phyloP scores from a whole-genome alignment of 2,113 vertebrate genomes.

The Albula glossodonta region DNA sequence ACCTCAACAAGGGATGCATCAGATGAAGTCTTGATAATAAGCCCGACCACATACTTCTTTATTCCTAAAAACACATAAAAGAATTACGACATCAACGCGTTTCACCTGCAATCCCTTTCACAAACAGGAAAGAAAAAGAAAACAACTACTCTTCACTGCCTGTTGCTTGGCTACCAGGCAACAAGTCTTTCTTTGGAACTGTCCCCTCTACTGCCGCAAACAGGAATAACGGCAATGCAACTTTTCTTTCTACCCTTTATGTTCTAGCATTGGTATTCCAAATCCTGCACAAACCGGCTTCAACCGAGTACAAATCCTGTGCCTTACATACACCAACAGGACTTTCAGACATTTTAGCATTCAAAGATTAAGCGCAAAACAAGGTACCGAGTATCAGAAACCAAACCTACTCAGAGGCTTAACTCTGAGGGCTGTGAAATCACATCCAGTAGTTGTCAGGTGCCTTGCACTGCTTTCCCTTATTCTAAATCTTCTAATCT shows the following conservation, averaged over 20 bases:
- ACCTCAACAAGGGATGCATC: constrained; percentile 95
- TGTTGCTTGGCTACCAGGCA: background rate
- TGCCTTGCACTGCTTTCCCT: constrained; percentile 62
- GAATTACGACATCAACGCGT: background rate
- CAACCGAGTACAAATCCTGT: background rate
- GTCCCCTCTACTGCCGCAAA: background rate
- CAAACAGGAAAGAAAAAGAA: background rate
- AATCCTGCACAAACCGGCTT: background rate
- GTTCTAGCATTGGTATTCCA: background rate
- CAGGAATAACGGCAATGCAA: background rate
- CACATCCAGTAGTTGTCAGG: constrained; percentile 59
- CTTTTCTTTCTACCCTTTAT: background rate
- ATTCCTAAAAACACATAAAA: constrained; percentile 79
- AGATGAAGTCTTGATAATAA: constrained; percentile 99
- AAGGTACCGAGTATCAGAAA: background rate
- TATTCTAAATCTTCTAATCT: constrained; percentile 34
- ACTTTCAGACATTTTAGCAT: background rate
- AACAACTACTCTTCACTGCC: background rate
- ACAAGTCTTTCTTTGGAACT: background rate
- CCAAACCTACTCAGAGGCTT: constrained; percentile 33
- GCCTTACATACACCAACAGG: background rate
- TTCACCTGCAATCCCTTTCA: background rate
- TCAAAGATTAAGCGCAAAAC: background rate
- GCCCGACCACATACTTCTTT: constrained; percentile 98
- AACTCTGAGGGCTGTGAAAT: constrained; percentile 60